phyloP scores from a whole-genome alignment of 2,113 vertebrate species.

The Zosterops japonicus region DNA sequence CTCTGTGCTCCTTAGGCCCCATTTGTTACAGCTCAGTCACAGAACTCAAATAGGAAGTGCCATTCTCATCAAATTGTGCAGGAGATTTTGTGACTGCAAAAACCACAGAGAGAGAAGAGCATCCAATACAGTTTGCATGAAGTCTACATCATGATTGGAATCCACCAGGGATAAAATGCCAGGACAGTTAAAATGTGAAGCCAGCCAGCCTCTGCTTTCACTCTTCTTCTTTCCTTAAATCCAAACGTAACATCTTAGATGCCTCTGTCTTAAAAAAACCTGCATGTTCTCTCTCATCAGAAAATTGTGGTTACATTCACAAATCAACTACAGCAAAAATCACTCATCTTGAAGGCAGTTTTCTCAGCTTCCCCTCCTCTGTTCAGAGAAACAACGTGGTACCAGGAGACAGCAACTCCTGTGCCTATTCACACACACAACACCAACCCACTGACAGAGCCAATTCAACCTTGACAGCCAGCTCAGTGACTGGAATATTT shows the following conservation, averaged over 20 bases:
- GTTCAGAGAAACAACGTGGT: not conserved
- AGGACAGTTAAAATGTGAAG: not conserved
- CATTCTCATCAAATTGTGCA: not conserved
- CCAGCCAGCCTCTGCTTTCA: not conserved
- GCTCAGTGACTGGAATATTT: conserved; percentile 45
- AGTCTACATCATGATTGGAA: conserved; percentile 11
- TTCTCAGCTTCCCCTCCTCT: conserved; percentile 26
- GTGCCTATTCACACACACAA: not conserved
- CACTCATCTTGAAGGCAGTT: conserved; percentile 25
- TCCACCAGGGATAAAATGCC: conserved; percentile 14
- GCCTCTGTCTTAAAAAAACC: not conserved
- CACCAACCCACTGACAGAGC: conserved; percentile 33
- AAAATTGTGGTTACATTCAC: conserved; percentile 30
- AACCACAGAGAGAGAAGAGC: not conserved
- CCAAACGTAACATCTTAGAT: not conserved
- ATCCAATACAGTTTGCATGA: conserved; percentile 9
- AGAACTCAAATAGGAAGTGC: conserved; percentile 29
- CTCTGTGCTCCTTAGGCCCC: not conserved
- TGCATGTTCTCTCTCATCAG: not conserved
- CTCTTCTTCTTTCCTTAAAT: not conserved
- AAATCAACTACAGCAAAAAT: conserved; percentile 31
- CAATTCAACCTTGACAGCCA: conserved; percentile 55
- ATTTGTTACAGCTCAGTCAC: conserved; percentile 22
- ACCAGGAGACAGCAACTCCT: conserved; percentile 29
- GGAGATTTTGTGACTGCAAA: conserved; percentile 10